Base-by-base conservation (phyloP, 2,113 vertebrate species). In the Mirounga angustirostris region DNA sequence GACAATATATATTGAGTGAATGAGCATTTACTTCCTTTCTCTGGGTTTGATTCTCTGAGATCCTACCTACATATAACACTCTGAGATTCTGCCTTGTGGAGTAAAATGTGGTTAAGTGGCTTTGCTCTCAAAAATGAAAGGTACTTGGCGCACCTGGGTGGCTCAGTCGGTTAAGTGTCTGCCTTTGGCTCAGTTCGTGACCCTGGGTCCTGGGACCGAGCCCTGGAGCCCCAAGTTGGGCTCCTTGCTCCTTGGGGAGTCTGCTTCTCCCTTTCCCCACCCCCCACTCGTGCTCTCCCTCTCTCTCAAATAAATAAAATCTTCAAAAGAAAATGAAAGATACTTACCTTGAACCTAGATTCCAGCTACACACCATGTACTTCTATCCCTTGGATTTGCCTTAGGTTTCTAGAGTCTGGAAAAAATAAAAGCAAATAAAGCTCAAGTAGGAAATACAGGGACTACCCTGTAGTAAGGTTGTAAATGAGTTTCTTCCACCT, bases 21-120 rank as follows among this genome's bases (percentile, higher is more conserved):
- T 74, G 52, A 90, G 69, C 10, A 28, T 78, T 78, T 71, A 91
- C 78, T 88, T 97, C 15, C 50, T 59, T 90, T 80, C 73, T 56
- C 69, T 91, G 50, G 36, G 16, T 36, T 74, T 65, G 73, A 58
- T 50, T 63, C 22, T 88, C 28, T 85, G 71, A 89, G 78, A 89
- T 43, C 6, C 61, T 40, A 14, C 69, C 52, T 71, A 8, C 4
- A 4, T 95, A 76, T n/a, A 52, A 82, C 33, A 4, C 21, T 12
- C 21, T 58, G 40, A 69, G 40, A 59, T 69, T 93, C 59, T 90
- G 71, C 36, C 86, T 78, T 28, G 30, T 52, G 24, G 26, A 28
- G 14, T 74, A 65, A 65, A 8, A 71, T 78, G 78, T 65, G 14
- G 46, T 46, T 46, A 67, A 78, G n/a, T 79, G 43, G 16, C 59